A percentile compares a stretch with the other conserved stretches of the same genome.
phyloP scores from a whole-genome alignment of 2,888 invertebrate genomes.

The Athrips mouffetella region DNA sequence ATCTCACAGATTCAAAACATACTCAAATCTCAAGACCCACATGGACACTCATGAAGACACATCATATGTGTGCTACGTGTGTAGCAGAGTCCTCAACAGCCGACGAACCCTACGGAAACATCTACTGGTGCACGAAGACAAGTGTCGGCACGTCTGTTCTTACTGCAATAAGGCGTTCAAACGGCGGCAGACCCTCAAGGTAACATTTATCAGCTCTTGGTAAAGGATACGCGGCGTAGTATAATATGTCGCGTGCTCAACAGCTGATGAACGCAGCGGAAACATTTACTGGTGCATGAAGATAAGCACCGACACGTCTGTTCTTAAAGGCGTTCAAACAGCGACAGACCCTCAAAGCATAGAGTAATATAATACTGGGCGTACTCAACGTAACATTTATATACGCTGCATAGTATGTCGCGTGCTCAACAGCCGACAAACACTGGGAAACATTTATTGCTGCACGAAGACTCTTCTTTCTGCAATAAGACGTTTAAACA shows the following conservation, averaged over 20 bases:
- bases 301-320: constrained; percentile 74
- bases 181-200: constrained; percentile 71
- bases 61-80: constrained; percentile 74
- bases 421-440: too few relatives aligned
- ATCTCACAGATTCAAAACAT: constrained; percentile 69
- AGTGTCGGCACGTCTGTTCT: constrained; percentile 72
- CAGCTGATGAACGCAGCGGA: constrained; percentile 73
- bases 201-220: too few relatives aligned
- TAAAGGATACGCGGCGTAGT: too few relatives aligned
- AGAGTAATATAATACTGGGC: too few relatives aligned
- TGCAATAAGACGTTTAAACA: too few relatives aligned
- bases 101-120: constrained; percentile 75
- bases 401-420: too few relatives aligned
- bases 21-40: constrained; percentile 75
- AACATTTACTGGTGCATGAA: constrained; percentile 74
- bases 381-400: too few relatives aligned
- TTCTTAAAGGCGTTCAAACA: constrained; percentile 75
- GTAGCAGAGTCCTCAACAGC: constrained; percentile 72
- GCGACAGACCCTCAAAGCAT: constrained; percentile 72
- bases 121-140: constrained; percentile 72
- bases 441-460: too few relatives aligned
- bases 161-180: constrained; percentile 78
- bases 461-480: too few relatives aligned
- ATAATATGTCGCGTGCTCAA: constrained; percentile 75
- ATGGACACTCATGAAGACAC: constrained; percentile 76